A percentile compares a stretch with the other conserved stretches of the same genome.
These are phyloP conservation scores for Perdix hodgsoniae DNA, from an alignment of 2,797 vertebrate species.

Conservation along the genomic window DNA sequence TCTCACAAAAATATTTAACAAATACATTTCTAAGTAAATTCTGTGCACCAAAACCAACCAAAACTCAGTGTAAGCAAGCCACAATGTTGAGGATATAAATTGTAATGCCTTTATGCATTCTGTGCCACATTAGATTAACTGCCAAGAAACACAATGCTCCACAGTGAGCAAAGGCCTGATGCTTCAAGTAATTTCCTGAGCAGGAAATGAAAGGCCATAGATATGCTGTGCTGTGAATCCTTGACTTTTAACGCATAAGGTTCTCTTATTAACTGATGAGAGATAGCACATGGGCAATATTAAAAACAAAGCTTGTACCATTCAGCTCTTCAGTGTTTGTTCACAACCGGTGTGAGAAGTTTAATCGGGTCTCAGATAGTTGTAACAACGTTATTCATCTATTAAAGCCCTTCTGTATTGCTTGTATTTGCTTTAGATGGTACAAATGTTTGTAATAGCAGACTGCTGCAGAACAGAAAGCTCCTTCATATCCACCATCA, in stretches of 20 bases:
- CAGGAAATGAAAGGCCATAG: slow-evolving; percentile 93
- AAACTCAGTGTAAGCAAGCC: slow-evolving; percentile 21
- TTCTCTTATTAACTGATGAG: slow-evolving; percentile 83
- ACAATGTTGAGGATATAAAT: slow-evolving; percentile 19
- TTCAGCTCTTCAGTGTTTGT: slow-evolving; percentile 31
- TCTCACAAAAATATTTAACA: slow-evolving; percentile 15
- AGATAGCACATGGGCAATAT: slow-evolving; percentile 75
- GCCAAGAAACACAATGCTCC: slow-evolving; percentile 58
- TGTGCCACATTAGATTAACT: not conserved
- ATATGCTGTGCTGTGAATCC: slow-evolving; percentile 50
- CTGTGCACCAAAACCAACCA: slow-evolving; percentile 42
- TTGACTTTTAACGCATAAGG: slow-evolving; percentile 31
- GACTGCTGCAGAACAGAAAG: slow-evolving; percentile 4
- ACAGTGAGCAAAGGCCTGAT: slow-evolving; percentile 66
- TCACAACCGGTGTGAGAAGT: slow-evolving; percentile 34
- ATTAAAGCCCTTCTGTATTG: not conserved
- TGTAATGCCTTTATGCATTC: slow-evolving; percentile 13
- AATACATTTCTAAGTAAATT: slow-evolving; percentile 23
- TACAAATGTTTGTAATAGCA: slow-evolving; percentile 5
- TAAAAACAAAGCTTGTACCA: slow-evolving; percentile 75
- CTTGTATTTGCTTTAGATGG: slow-evolving; percentile 31
- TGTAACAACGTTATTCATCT: slow-evolving; percentile 51
- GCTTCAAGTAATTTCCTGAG: slow-evolving; percentile 90
- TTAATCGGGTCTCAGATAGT: not conserved
- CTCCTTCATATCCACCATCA: not conserved